These are phyloP conservation scores for Tenebrio molitor DNA, from an alignment of 1,140 invertebrate species.

Conservation along the genomic window DNA sequence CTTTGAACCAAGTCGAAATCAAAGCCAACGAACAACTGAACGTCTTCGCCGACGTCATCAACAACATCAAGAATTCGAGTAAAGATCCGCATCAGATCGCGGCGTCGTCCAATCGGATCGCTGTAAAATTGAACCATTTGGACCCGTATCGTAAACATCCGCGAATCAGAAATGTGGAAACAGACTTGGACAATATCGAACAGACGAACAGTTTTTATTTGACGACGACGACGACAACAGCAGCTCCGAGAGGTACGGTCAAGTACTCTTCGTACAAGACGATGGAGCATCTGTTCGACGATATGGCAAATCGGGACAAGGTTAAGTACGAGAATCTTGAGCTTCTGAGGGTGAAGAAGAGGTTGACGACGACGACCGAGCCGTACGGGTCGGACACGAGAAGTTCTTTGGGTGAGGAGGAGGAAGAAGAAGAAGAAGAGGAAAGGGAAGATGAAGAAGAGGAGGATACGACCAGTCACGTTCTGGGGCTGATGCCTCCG, in stretches of 20 bases:
- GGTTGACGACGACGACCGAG: conserved; percentile 24
- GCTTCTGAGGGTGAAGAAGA: conserved; percentile 35
- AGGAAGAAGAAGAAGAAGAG: conserved; percentile 26
- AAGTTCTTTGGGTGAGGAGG: conserved; percentile 25
- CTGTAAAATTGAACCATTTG: conserved; percentile 40
- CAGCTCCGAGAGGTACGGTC: neutral
- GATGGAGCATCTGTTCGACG: neutral
- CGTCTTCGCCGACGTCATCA: conserved; percentile 64
- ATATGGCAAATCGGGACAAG: neutral
- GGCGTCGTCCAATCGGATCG: conserved; percentile 28
- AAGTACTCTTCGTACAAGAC: conserved; percentile 11
- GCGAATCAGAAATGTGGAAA: neutral
- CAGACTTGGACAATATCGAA: conserved; percentile 14
- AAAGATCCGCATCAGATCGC: conserved; percentile 30
- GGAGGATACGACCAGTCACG: neutral
- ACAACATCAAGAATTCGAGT: conserved; percentile 61
- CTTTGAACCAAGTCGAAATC: conserved; percentile 64
- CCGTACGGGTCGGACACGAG: neutral
- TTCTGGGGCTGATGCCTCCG: conserved; percentile 55
- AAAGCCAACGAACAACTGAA: conserved; percentile 64
- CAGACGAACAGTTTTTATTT: conserved; percentile 26
- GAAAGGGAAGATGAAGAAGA: conserved; percentile 32
- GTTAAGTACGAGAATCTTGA: neutral
- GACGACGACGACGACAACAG: conserved; percentile 7
- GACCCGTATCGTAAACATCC: conserved; percentile 24